Evolutionary conservation across 2,113 vertebrate genomes (phyloP).

Genomic region (Collichthys lucidus): DNA sequence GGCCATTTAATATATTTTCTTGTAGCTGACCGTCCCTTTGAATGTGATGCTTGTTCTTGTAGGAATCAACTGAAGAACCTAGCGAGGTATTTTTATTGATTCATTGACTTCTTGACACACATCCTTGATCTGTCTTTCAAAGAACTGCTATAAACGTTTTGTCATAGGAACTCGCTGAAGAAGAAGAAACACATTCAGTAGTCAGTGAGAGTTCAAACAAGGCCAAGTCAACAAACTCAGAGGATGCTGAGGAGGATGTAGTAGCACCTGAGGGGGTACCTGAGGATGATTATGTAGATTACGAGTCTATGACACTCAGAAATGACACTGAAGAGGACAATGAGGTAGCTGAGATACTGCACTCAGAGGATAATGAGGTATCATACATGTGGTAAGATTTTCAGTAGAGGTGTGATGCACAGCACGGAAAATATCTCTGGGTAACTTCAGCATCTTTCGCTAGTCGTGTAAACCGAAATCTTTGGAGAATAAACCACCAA

Average conservation of each 20-base stretch:
- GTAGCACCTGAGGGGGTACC: constrained; percentile 70
- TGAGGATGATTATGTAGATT: constrained; percentile 70
- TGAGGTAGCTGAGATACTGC: constrained; percentile 73
- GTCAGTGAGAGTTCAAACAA: constrained; percentile 75
- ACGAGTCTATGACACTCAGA: constrained; percentile 47
- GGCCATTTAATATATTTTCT: background rate
- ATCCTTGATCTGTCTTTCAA: constrained; percentile 43
- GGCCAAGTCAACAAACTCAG: constrained; percentile 56
- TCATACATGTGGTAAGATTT: constrained; percentile 65
- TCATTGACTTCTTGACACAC: background rate
- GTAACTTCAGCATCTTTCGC: constrained; percentile 63
- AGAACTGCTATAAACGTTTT: constrained; percentile 67
- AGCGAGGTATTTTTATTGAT: constrained; percentile 67
- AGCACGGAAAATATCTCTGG: constrained; percentile 53
- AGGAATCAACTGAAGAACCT: constrained; percentile 74
- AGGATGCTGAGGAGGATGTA: constrained; percentile 57
- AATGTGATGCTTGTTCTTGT: constrained; percentile 64
- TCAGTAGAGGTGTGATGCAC: constrained; percentile 68
- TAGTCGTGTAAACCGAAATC: background rate
- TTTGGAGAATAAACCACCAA: background rate
- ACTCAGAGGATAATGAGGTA: constrained; percentile 74
- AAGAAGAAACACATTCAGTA: constrained; percentile 61
- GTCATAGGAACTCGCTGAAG: constrained; percentile 69
- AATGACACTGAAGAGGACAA: constrained; percentile 68
- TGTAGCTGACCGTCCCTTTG: background rate